Evolutionary conservation across 2,113 vertebrate genomes (phyloP).

Genomic region (Bufo bufo): DNA sequence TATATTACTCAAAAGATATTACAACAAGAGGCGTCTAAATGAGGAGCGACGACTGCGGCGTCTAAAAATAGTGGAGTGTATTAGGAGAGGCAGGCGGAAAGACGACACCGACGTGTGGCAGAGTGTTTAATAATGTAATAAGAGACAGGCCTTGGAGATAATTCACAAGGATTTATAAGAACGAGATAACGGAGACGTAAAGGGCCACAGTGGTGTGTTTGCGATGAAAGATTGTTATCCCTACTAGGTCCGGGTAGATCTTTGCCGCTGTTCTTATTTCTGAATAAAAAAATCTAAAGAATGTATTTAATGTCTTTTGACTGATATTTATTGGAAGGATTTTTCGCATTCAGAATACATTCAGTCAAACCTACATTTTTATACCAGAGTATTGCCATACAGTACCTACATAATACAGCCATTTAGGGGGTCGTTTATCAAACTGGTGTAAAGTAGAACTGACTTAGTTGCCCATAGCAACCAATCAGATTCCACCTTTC

Average conservation of each 20-base stretch:
- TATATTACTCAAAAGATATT: slow-evolving; percentile 32
- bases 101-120: background rate
- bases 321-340: background rate
- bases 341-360: background rate
- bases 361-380: background rate
- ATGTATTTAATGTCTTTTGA: background rate
- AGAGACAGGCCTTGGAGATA: background rate
- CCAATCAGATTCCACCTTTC: too few species aligned
- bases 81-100: background rate
- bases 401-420: background rate
- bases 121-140: slow-evolving; percentile 14
- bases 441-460: too few species aligned
- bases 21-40: slow-evolving; percentile 33
- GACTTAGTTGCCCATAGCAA: too few species aligned
- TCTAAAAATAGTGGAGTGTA: slow-evolving; percentile 21
- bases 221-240: slow-evolving; percentile 1
- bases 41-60: background rate
- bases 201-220: background rate
- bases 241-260: background rate
- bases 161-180: slow-evolving; percentile 22
- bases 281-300: background rate
- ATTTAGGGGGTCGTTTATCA: background rate
- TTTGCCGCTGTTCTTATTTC: background rate
- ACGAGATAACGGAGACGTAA: background rate
- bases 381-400: background rate